phyloP scores from a whole-genome alignment of 2,113 vertebrate species.

The Paraplagusia blochii region DNA sequence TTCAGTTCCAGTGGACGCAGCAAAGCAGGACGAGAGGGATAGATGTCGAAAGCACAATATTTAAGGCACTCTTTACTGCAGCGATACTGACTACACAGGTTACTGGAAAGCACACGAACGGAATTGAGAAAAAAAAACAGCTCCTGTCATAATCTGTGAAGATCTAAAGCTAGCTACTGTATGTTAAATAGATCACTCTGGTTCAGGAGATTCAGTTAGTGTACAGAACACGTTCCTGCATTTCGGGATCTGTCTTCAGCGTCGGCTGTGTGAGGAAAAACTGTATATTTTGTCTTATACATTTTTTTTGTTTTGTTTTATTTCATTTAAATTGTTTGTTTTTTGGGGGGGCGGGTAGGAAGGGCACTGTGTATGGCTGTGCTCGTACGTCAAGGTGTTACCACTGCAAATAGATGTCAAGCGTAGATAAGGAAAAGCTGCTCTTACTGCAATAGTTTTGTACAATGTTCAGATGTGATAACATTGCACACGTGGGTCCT shows the following conservation, averaged over 20 bases:
- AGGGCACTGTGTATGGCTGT: conserved; percentile 25
- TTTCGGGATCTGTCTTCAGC: conserved; percentile 37
- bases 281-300: conserved; percentile 46
- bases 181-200: conserved; percentile 40
- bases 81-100: conserved; percentile 36
- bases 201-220: conserved; percentile 34
- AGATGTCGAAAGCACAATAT: conserved; percentile 70
- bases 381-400: conserved; percentile 52
- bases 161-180: conserved; percentile 72
- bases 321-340: conserved; percentile 35
- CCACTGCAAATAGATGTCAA: conserved; percentile 68
- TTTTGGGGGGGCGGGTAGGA: neutral
- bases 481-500: conserved; percentile 60
- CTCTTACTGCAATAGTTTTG: conserved; percentile 76
- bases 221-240: conserved; percentile 41
- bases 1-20: conserved; percentile 33
- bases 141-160: conserved; percentile 64
- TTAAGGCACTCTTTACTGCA: conserved; percentile 48
- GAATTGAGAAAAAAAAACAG: conserved; percentile 2
- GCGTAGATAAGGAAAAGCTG: conserved; percentile 70
- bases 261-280: conserved; percentile 27
- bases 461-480: conserved; percentile 69
- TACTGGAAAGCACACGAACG: conserved; percentile 65
- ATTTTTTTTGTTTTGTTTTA: conserved; percentile 16
- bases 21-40: conserved; percentile 29